phyloP scores from a whole-genome alignment of 2,888 invertebrate genomes.

The Sphecodes monilicornis region DNA sequence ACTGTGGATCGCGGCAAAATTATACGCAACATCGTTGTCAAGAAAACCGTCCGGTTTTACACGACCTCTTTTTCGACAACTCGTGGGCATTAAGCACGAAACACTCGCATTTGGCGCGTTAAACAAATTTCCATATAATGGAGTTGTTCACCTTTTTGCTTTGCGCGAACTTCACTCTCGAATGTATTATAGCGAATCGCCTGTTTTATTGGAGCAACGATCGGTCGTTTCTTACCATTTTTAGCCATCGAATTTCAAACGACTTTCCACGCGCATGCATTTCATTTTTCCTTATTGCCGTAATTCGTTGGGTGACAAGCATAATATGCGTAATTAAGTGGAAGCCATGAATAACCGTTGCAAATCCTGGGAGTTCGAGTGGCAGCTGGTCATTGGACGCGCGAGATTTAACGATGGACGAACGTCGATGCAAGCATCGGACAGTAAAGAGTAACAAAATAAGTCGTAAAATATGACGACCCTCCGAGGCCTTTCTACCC shows the following conservation, averaged over 20 bases:
- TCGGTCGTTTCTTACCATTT: not conserved
- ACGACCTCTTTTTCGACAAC: not conserved
- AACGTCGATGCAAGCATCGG: constrained; percentile 7
- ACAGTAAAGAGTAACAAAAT: constrained; percentile 50
- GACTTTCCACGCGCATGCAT: not conserved
- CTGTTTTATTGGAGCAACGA: not conserved
- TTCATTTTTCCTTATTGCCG: not conserved
- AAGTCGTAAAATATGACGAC: constrained; percentile 66
- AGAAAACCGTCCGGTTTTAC: not conserved
- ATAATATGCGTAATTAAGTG: not conserved
- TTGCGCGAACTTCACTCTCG: not conserved
- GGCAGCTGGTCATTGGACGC: not conserved
- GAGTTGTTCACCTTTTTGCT: no score
- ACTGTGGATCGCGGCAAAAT: constrained; percentile 58
- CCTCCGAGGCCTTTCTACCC: constrained; percentile 40
- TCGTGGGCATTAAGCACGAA: not conserved
- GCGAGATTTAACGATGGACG: constrained; percentile 26
- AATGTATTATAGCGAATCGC: not conserved
- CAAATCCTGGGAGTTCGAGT: not conserved
- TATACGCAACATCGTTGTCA: constrained; percentile 32
- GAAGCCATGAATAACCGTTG: not conserved
- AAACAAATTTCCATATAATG: not conserved
- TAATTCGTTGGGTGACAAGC: not conserved
- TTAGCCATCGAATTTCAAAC: not conserved
- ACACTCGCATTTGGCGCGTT: not conserved